phyloP scores from a whole-genome alignment of 2,888 invertebrate genomes.

The Volucella bombylans region DNA sequence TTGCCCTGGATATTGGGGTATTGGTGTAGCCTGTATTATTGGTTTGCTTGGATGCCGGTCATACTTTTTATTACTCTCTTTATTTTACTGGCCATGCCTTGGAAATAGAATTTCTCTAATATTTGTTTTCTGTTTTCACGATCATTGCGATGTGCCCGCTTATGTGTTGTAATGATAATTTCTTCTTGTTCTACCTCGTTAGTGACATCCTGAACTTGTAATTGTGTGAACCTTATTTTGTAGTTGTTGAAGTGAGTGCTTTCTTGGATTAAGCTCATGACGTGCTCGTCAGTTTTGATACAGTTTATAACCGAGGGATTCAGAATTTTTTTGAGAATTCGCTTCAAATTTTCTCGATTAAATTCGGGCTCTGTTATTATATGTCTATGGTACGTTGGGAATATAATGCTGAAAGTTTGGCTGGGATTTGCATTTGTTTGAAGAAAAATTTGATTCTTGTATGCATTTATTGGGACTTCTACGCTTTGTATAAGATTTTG shows the following conservation, averaged over 20 bases:
- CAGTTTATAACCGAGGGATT: slow-evolving; percentile 12
- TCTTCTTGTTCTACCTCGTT: neutral
- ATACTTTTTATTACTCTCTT: neutral
- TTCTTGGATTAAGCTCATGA: neutral
- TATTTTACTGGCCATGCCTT: neutral
- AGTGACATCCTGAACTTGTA: neutral
- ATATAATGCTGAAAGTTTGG: neutral
- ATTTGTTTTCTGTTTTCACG: neutral
- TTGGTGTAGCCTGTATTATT: neutral
- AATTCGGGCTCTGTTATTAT: neutral
- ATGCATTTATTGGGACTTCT: neutral
- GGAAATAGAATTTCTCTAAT: neutral
- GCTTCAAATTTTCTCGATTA: neutral
- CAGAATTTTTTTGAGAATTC: neutral
- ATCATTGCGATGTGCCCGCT: neutral
- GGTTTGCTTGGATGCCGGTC: neutral
- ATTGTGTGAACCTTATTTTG: neutral
- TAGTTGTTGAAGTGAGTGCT: neutral
- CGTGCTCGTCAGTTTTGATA: neutral
- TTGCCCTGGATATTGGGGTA: slow-evolving; percentile 1
- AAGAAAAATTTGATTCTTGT: slow-evolving; percentile 4
- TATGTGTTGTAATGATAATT: neutral
- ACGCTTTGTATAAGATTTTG: neutral
- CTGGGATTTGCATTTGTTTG: neutral
- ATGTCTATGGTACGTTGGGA: slow-evolving; percentile 6